A percentile compares a stretch with the other conserved stretches of the same genome.
Evolutionary conservation across 2,113 vertebrate species (phyloP).

Genomic region (Aythya baeri): DNA sequence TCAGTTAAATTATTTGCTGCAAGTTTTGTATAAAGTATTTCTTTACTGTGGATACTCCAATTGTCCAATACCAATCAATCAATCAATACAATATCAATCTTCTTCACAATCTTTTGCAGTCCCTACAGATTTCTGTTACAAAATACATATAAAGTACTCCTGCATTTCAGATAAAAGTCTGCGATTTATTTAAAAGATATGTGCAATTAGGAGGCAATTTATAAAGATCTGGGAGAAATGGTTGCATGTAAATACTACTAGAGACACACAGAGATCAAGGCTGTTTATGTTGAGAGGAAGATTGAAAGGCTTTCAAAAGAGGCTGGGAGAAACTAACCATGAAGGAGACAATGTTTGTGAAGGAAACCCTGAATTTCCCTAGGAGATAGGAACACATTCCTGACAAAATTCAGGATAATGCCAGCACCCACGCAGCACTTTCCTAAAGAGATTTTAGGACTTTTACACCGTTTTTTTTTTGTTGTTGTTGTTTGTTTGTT

Average conservation of each 20-base stretch:
- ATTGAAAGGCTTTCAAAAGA: background rate
- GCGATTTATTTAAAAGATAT: background rate
- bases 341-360: background rate
- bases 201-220: background rate
- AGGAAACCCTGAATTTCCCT: background rate
- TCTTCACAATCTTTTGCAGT: background rate
- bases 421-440: background rate
- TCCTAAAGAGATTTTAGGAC: background rate
- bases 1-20: background rate
- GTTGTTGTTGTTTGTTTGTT: background rate
- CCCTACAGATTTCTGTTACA: background rate
- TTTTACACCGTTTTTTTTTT: background rate
- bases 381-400: background rate
- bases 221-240: background rate
- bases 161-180: background rate
- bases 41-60: background rate
- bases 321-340: background rate
- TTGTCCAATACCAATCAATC: background rate
- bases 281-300: background rate
- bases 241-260: background rate
- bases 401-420: background rate
- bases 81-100: background rate
- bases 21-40: background rate
- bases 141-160: background rate
- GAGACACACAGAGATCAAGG: background rate